phyloP scores from a whole-genome alignment of 2,888 invertebrate species.

The Sphinx pinastri region DNA sequence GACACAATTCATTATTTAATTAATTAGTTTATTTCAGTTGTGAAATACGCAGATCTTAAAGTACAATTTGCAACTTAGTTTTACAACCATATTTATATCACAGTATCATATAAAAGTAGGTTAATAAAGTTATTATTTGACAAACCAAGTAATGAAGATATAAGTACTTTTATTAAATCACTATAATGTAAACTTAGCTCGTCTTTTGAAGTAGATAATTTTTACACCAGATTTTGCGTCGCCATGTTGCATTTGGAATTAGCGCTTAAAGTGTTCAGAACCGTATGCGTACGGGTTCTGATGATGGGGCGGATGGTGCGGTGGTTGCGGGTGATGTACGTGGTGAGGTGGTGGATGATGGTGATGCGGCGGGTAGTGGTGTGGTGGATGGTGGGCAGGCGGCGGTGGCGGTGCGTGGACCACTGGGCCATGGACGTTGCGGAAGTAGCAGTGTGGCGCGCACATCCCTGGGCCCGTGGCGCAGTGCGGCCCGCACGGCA shows the following conservation, averaged over 20 bases:
- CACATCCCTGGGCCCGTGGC: constrained; percentile 52
- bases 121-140: not conserved
- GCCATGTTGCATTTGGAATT: not conserved
- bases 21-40: constrained; percentile 16
- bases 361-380: constrained; percentile 51
- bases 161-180: no score
- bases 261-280: constrained; percentile 11
- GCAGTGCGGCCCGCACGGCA: constrained; percentile 66
- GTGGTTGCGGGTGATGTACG: constrained; percentile 40
- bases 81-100: constrained; percentile 8
- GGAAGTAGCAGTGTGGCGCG: constrained; percentile 60
- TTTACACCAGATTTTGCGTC: not conserved
- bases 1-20: not conserved
- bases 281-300: constrained; percentile 28
- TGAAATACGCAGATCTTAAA: constrained; percentile 4
- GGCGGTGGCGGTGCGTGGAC: constrained; percentile 32
- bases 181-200: no score
- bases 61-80: not conserved
- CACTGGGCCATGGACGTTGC: constrained; percentile 31
- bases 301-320: constrained; percentile 36
- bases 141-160: not conserved
- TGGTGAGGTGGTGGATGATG: constrained; percentile 33
- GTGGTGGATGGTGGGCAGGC: constrained; percentile 46
- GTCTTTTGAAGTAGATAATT: not conserved
- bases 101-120: not conserved